phyloP scores from a whole-genome alignment of 2,888 invertebrate species.

The Sarcophaga rosellei region DNA sequence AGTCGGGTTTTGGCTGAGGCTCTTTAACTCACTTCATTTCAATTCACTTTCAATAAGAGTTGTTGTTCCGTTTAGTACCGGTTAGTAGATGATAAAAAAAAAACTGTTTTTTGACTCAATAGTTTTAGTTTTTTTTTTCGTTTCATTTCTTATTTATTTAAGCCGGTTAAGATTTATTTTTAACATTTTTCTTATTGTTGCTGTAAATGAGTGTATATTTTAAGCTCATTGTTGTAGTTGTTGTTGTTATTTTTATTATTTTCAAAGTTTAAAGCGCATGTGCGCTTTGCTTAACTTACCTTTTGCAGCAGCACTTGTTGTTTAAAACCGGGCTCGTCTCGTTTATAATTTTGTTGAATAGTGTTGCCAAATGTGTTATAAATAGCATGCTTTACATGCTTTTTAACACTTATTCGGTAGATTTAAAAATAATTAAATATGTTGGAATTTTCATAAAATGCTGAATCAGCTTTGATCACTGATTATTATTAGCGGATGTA shows the following conservation, averaged over 20 bases:
- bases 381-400: not conserved
- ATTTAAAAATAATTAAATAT: too few species aligned
- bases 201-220: not conserved
- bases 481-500: too few species aligned
- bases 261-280: constrained; percentile 48
- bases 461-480: too few species aligned
- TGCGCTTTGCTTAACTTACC: constrained; percentile 30
- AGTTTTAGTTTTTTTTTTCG: not conserved
- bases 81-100: not conserved
- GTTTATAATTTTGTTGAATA: constrained; percentile 27
- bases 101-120: not conserved
- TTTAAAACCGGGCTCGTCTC: constrained; percentile 25
- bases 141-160: not conserved
- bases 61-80: not conserved
- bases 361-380: constrained; percentile 11
- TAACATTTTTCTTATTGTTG: not conserved
- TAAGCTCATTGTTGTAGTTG: constrained; percentile 1
- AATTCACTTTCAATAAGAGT: constrained; percentile 63
- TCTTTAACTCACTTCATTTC: not conserved
- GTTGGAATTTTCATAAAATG: too few species aligned
- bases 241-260: constrained; percentile 1
- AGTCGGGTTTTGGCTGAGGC: not conserved
- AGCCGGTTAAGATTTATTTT: constrained; percentile 56
- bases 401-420: too few species aligned
- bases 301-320: constrained; percentile 19